These are phyloP conservation scores for Rhamnusium bicolor DNA, from an alignment of 2,888 invertebrate genomes.

Conservation along the genomic window DNA sequence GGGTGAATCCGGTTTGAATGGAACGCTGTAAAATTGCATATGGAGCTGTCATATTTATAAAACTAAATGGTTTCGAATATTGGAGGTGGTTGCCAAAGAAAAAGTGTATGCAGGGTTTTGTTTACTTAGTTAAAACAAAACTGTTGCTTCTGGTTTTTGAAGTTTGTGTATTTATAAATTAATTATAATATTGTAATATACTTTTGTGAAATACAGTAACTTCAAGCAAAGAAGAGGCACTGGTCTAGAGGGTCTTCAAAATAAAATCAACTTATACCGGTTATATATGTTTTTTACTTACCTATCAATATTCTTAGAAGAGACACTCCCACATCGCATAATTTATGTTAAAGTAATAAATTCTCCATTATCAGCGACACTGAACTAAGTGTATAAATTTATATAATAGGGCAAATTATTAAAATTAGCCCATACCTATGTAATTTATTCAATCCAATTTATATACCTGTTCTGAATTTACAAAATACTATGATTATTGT, in stretches of 20 bases:
- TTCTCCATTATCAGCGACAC: background rate
- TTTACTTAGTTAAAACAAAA: no score
- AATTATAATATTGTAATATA: no score
- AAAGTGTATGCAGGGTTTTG: background rate
- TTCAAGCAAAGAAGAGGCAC: no score
- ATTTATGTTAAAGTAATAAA: background rate
- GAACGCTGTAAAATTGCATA: conserved; percentile 14
- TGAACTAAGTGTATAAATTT: background rate
- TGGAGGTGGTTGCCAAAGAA: conserved; percentile 11
- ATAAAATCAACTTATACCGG: no score
- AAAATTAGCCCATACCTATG: background rate
- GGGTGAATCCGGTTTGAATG: conserved; percentile 15
- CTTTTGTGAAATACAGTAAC: no score
- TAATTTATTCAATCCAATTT: conserved; percentile 1
- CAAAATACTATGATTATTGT: background rate
- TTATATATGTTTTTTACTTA: no score
- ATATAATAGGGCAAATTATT: background rate
- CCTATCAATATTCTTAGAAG: background rate
- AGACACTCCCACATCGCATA: background rate
- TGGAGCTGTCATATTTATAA: conserved; percentile 25
- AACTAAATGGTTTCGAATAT: conserved; percentile 21
- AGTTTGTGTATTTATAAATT: no score
- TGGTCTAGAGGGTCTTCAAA: no score
- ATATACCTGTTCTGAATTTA: background rate
- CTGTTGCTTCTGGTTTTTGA: background rate